Conservation (phyloP, 2,797 vertebrate genomes). For the Sebastes vulpes region DNA sequence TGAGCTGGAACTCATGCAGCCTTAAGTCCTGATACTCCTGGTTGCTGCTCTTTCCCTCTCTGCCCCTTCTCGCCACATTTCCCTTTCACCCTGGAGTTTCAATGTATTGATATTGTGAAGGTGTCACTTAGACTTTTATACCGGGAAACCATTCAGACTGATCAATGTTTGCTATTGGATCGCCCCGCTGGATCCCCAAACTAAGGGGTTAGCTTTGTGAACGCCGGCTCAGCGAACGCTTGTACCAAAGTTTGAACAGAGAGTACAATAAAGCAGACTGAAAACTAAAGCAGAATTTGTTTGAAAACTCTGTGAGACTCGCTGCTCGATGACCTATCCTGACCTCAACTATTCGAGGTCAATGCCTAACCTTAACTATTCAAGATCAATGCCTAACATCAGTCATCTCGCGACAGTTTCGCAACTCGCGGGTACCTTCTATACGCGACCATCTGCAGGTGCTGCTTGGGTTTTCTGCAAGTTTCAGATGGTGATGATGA, state of each 20-base stretch:
- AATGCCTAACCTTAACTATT: no score
- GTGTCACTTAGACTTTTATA: not conserved
- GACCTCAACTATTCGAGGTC: no score
- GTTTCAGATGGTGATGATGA: not conserved
- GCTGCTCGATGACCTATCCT: no score
- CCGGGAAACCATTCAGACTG: not conserved
- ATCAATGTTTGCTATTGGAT: constrained; percentile 7
- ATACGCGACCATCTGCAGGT: no score
- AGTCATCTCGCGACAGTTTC: no score
- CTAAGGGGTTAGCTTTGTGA: not conserved
- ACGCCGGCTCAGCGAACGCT: not conserved
- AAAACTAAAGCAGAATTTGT: not conserved
- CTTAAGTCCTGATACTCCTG: constrained; percentile 78
- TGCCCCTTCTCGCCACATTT: constrained; percentile 21
- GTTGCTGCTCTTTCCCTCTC: constrained; percentile 34
- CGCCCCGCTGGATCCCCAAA: not conserved
- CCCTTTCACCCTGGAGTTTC: not conserved
- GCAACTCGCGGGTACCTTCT: no score
- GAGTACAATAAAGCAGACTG: not conserved
- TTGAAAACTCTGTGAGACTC: no score
- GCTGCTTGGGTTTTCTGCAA: not conserved
- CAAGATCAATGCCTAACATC: no score
- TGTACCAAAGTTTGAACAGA: not conserved
- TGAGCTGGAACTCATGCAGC: constrained; percentile 80
- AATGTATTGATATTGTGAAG: not conserved